phyloP scores from a whole-genome alignment of 1,140 invertebrate genomes.

The Sinonovacula constricta region DNA sequence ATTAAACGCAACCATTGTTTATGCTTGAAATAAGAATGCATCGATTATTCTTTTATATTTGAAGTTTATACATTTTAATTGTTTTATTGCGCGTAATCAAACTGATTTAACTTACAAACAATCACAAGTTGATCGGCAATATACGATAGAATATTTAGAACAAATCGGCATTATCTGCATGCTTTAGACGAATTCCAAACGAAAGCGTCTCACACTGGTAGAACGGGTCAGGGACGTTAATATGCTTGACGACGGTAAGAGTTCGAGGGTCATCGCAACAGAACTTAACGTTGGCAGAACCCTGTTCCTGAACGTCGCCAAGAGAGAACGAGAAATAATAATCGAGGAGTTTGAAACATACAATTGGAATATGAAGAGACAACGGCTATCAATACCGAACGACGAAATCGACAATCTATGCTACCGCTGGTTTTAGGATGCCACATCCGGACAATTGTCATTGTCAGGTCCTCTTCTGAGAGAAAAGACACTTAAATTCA shows the following conservation, averaged over 20 bases:
- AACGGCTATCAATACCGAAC: not conserved
- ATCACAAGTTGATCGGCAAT: no score
- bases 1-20: no score
- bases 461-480: conserved; percentile 3
- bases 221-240: not conserved
- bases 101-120: no score
- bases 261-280: not conserved
- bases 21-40: no score
- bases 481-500: no score
- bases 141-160: no score
- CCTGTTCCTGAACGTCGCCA: not conserved
- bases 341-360: not conserved
- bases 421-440: not conserved
- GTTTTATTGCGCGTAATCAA: no score
- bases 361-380: not conserved
- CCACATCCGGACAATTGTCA: not conserved
- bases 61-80: no score
- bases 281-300: not conserved
- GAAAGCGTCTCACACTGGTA: not conserved
- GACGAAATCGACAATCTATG: not conserved
- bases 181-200: no score
- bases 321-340: not conserved
- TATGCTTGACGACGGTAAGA: not conserved
- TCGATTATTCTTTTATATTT: no score
- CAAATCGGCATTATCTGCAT: no score